phyloP scores from a whole-genome alignment of 2,888 invertebrate species.

The Trissolcus japonicus region DNA sequence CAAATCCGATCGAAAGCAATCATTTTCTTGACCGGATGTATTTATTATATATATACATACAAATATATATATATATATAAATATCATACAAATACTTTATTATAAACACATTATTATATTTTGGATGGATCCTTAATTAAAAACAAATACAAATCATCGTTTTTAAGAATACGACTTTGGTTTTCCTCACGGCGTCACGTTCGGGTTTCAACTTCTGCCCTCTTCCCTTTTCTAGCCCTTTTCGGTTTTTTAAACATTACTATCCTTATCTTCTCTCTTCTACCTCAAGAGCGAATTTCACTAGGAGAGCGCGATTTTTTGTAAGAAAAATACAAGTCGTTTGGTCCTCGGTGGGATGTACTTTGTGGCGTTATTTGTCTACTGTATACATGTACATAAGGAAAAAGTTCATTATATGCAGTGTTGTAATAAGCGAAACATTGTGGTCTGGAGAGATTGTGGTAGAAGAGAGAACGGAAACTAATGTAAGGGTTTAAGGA shows the following conservation, averaged over 20 bases:
- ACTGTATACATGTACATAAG: slow-evolving; percentile 55
- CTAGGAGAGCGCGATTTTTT: slow-evolving; percentile 6
- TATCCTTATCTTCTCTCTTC: slow-evolving; percentile 32
- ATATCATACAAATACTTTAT: slow-evolving; percentile 1
- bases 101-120: slow-evolving; percentile 12
- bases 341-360: slow-evolving; percentile 18
- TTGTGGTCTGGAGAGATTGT: slow-evolving; percentile 14
- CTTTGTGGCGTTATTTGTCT: slow-evolving; percentile 38
- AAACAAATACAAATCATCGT: slow-evolving; percentile 2
- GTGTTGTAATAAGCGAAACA: slow-evolving; percentile 27
- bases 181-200: slow-evolving; percentile 13
- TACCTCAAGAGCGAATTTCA: slow-evolving; percentile 17
- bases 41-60: slow-evolving; percentile 24
- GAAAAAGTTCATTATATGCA: slow-evolving; percentile 46
- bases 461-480: slow-evolving; percentile 46
- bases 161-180: slow-evolving; percentile 16
- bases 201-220: slow-evolving; percentile 12
- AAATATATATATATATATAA: slow-evolving; percentile 7
- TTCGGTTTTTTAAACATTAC: slow-evolving; percentile 14
- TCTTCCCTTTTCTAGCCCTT: slow-evolving; percentile 2
- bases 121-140: slow-evolving; percentile 4
- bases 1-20: not conserved
- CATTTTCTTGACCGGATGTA: slow-evolving; percentile 6
- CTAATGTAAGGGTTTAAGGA: slow-evolving; percentile 33
- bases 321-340: slow-evolving; percentile 6